Percentiles rank a stretch among this genome's conserved stretches.
Evolutionary conservation across 2,888 invertebrate species (phyloP).

Genomic region (Entomobrya multifasciata): DNA sequence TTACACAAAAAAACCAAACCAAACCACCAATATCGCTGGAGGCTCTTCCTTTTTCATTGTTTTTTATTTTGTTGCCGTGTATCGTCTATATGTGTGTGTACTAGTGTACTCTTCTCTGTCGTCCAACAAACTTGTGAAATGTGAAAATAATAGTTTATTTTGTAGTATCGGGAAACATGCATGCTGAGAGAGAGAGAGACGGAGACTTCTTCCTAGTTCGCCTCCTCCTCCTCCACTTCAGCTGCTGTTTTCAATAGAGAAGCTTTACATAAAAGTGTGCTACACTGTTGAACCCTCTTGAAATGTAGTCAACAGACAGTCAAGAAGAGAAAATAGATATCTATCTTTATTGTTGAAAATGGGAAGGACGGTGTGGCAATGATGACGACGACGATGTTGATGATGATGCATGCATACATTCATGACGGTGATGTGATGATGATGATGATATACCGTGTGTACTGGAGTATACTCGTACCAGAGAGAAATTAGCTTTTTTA

Average conservation of each 20-base stretch:
- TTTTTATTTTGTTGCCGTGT: slow-evolving; percentile 32
- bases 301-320: too few relatives aligned
- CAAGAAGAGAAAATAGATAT: slow-evolving; percentile 7
- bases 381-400: background rate
- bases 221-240: background rate
- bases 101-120: background rate
- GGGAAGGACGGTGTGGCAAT: background rate
- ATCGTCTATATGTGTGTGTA: background rate
- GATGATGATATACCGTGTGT: background rate
- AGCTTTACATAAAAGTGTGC: too few relatives aligned
- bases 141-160: slow-evolving; percentile 55
- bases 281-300: too few relatives aligned
- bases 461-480: background rate
- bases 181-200: too few relatives aligned
- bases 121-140: slow-evolving; percentile 41
- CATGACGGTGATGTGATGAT: slow-evolving; percentile 35
- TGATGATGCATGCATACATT: slow-evolving; percentile 58
- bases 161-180: too few relatives aligned
- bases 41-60: slow-evolving; percentile 45
- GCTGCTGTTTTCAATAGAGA: too few relatives aligned
- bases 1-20: too few relatives aligned
- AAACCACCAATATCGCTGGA: slow-evolving; percentile 47
- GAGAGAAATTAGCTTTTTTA: slow-evolving; percentile 66
- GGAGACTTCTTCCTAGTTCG: too few relatives aligned
- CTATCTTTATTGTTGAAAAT: slow-evolving; percentile 40